Percentiles rank a stretch among this genome's conserved stretches.
These are phyloP conservation scores for Parthenolecanium corni DNA, from an alignment of 2,888 invertebrate species.

Conservation along the genomic window DNA sequence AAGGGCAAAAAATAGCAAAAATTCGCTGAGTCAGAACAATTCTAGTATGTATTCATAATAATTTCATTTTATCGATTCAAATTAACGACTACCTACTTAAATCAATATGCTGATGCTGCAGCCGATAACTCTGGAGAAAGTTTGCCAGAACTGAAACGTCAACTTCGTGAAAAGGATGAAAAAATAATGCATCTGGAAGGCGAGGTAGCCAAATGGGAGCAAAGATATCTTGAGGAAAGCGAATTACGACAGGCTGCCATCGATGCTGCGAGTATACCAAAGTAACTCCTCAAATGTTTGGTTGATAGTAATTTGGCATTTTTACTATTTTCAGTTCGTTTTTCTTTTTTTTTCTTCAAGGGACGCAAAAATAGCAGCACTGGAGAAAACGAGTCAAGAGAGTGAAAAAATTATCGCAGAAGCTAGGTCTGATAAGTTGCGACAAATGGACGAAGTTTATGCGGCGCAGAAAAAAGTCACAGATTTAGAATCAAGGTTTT, in stretches of 20 bases:
- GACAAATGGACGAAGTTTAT: constrained; percentile 80
- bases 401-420: constrained; percentile 75
- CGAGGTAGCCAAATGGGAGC: constrained; percentile 76
- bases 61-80: no score
- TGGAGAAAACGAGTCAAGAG: constrained; percentile 71
- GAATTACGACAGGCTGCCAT: constrained; percentile 67
- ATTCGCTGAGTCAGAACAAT: constrained; percentile 39
- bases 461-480: constrained; percentile 74
- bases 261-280: constrained; percentile 64
- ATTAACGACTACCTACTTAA: no score
- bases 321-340: background rate
- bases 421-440: constrained; percentile 71
- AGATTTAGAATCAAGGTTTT: constrained; percentile 70
- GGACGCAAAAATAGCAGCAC: constrained; percentile 71
- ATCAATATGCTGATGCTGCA: constrained; percentile 16
- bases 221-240: constrained; percentile 69
- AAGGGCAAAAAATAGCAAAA: constrained; percentile 36
- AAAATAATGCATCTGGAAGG: constrained; percentile 63
- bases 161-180: constrained; percentile 55
- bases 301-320: background rate
- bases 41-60: constrained; percentile 27
- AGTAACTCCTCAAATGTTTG: constrained; percentile 41
- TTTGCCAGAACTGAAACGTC: constrained; percentile 48
- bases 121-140: constrained; percentile 34
- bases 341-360: constrained; percentile 39